These are phyloP conservation scores for Hypomecis punctinalis DNA, from an alignment of 2,888 invertebrate species.

Conservation along the genomic window DNA sequence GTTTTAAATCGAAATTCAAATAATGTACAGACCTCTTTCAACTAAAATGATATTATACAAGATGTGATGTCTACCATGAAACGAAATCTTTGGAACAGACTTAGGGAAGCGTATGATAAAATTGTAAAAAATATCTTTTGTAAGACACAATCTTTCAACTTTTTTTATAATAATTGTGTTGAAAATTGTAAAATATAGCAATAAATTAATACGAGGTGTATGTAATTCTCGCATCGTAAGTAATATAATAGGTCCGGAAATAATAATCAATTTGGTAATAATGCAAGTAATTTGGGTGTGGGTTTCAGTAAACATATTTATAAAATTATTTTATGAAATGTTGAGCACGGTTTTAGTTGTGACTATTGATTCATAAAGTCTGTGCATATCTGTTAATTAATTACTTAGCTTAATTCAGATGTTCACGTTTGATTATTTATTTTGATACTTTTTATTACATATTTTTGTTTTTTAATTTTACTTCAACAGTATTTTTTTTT, in stretches of 20 bases:
- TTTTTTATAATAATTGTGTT: constrained; percentile 37
- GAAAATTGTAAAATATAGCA: constrained; percentile 43
- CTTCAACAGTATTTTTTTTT: too few species aligned
- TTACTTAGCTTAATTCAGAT: too few species aligned
- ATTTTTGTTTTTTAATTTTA: too few species aligned
- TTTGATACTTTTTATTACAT: too few species aligned
- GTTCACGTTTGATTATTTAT: too few species aligned
- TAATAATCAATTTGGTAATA: constrained; percentile 26
- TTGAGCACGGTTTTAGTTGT: too few species aligned
- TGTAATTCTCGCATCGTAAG: constrained; percentile 37
- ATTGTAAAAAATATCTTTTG: constrained; percentile 67
- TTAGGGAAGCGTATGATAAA: constrained; percentile 61
- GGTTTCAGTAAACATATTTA: too few species aligned
- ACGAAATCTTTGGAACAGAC: constrained; percentile 57
- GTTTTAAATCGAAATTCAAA: too few species aligned
- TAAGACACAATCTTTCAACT: constrained; percentile 55
- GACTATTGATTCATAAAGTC: too few species aligned
- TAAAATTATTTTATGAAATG: too few species aligned
- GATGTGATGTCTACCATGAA: constrained; percentile 31
- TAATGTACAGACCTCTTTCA: not conserved
- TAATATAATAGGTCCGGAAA: constrained; percentile 29
- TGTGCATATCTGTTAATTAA: too few species aligned
- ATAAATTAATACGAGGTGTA: constrained; percentile 37
- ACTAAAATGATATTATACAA: not conserved
- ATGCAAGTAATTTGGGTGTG: constrained; percentile 40